Evolutionary conservation across 2,888 invertebrate species (phyloP).

Genomic region (Plebejus anna): DNA sequence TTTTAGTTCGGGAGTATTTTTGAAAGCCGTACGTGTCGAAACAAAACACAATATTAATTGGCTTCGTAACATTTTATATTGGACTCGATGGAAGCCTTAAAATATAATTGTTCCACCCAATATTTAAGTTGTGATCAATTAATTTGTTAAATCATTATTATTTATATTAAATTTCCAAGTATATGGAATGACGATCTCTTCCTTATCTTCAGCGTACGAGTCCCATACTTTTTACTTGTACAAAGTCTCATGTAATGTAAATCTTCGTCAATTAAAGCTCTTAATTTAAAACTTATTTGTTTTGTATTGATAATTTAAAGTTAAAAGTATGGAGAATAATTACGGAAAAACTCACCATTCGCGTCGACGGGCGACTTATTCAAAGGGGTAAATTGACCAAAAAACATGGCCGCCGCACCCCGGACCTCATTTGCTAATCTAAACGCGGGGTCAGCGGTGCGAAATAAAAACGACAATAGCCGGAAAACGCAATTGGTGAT

Average conservation of each 20-base stretch:
- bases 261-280: too few species aligned
- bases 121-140: too few species aligned
- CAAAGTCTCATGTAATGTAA: too few species aligned
- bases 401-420: constrained; percentile 16
- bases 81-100: not conserved
- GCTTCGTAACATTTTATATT: not conserved
- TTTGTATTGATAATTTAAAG: not conserved
- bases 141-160: too few species aligned
- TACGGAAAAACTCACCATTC: not conserved
- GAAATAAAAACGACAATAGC: constrained; percentile 16
- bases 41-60: not conserved
- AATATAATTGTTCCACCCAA: too few species aligned
- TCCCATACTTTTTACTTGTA: too few species aligned
- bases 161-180: too few species aligned
- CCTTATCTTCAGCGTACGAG: too few species aligned
- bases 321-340: not conserved
- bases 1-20: not conserved
- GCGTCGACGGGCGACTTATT: not conserved
- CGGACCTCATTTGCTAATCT: constrained; percentile 20
- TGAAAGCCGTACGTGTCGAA: not conserved
- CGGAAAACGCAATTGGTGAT: not conserved
- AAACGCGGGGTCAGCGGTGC: constrained; percentile 3
- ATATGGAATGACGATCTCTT: too few species aligned
- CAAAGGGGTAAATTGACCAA: constrained; percentile 10
- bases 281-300: too few species aligned